These are phyloP conservation scores for Melieria omissa DNA, from an alignment of 2,888 invertebrate genomes.

Conservation along the genomic window DNA sequence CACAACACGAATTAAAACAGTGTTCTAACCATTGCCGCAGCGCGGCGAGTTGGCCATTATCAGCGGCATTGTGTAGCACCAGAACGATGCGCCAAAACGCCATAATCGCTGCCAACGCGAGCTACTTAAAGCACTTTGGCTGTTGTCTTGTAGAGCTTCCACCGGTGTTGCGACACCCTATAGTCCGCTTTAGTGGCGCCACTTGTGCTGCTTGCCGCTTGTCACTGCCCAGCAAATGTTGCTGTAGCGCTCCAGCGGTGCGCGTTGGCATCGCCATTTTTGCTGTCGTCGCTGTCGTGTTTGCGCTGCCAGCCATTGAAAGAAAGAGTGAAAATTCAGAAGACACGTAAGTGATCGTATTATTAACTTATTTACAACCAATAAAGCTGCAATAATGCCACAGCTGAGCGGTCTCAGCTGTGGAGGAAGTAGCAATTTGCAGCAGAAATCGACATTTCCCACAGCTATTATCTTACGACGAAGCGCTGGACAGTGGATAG, in stretches of 20 bases:
- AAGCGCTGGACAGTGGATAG: slow-evolving; percentile 4
- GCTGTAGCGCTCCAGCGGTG: not conserved
- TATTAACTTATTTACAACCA: slow-evolving; percentile 64
- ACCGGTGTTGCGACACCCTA: no score
- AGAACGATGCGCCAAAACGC: not conserved
- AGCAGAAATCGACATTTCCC: slow-evolving; percentile 50
- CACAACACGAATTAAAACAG: slow-evolving; percentile 1
- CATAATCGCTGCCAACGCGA: slow-evolving; percentile 9
- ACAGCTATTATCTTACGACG: slow-evolving; percentile 61
- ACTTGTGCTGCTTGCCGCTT: no score
- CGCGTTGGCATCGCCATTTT: slow-evolving; percentile 23
- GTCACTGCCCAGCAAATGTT: not conserved
- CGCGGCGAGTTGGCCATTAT: not conserved
- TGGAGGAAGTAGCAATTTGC: slow-evolving; percentile 37
- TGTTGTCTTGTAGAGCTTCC: slow-evolving; percentile 13
- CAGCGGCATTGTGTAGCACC: not conserved
- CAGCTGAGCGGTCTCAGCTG: slow-evolving; percentile 32
- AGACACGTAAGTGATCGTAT: slow-evolving; percentile 44
- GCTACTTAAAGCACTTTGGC: slow-evolving; percentile 14
- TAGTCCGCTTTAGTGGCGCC: no score
- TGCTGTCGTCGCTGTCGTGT: slow-evolving; percentile 39
- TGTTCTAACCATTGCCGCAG: not conserved
- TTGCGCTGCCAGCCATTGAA: slow-evolving; percentile 48
- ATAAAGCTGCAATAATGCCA: slow-evolving; percentile 59
- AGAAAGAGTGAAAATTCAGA: no score